These are phyloP conservation scores for Crotophaga sulcirostris DNA, from an alignment of 2,113 vertebrate species.

Conservation along the genomic window DNA sequence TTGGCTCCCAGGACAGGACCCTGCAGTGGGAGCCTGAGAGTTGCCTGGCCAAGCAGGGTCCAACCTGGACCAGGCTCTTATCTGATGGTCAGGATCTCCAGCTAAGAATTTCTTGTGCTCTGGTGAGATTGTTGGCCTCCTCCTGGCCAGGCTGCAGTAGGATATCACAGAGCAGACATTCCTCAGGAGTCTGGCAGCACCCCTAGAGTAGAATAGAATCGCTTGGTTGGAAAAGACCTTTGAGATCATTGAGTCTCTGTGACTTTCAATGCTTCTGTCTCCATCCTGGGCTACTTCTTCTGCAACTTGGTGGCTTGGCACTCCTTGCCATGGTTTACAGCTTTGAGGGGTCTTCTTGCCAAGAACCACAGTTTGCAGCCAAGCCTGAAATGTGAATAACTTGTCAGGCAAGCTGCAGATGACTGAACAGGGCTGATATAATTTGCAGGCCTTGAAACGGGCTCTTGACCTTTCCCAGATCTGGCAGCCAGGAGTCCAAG, in stretches of 20 bases:
- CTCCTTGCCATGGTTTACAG: not conserved
- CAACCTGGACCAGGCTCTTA: not conserved
- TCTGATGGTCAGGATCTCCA: not conserved
- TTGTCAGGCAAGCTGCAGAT: not conserved
- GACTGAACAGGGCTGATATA: not conserved
- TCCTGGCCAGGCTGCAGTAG: not conserved
- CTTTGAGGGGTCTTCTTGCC: not conserved
- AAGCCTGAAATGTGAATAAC: not conserved
- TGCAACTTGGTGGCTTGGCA: not conserved
- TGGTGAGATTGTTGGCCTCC: not conserved
- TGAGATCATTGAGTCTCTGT: too few species aligned
- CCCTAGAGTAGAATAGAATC: too few species aligned
- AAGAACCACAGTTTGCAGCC: not conserved
- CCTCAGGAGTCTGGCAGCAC: not conserved
- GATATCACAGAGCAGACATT: not conserved
- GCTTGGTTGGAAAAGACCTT: too few species aligned
- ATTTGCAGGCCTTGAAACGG: not conserved
- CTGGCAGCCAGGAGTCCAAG: not conserved
- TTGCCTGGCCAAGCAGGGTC: not conserved
- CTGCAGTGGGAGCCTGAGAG: not conserved
- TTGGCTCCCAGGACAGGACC: rapidly evolving
- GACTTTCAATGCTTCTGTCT: not conserved
- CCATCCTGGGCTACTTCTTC: not conserved
- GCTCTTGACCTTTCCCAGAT: not conserved
- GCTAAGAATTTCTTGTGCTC: not conserved